Conservation (phyloP, 64 coral and sea anemone species). For the Acropora tenuis region DNA sequence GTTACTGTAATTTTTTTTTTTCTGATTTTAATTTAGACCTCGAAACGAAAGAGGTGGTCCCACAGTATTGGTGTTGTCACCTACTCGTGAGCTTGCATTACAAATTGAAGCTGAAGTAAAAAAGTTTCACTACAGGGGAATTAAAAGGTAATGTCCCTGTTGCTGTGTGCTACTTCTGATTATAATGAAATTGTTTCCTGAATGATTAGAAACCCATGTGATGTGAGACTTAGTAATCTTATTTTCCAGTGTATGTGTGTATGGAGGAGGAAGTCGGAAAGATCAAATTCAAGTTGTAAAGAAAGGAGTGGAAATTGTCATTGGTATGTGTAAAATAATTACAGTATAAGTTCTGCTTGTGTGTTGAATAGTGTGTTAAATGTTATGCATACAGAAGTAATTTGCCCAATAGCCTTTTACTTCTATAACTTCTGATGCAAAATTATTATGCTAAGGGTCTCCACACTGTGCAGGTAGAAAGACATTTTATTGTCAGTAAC, state of each 20-base stretch:
- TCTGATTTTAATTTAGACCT: conserved; percentile 56
- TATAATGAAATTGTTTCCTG: no score
- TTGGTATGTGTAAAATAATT: conserved; percentile 45
- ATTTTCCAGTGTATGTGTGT: conserved; percentile 88
- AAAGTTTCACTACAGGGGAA: conserved; percentile 97
- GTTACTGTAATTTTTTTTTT: no score
- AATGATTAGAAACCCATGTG: no score
- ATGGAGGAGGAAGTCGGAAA: conserved; percentile 91
- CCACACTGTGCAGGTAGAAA: no score
- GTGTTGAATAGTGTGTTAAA: no score
- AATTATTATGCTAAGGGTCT: no score
- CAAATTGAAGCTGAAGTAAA: conserved; percentile 97
- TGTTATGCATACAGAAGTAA: no score
- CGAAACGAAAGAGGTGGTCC: conserved; percentile 78
- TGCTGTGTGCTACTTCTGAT: no score
- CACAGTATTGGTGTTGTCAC: conserved; percentile 85
- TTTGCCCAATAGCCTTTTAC: no score
- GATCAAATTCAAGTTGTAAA: conserved; percentile 83
- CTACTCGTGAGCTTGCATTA: conserved; percentile 91
- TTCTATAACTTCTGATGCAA: no score
- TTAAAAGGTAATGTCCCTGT: conserved; percentile 68
- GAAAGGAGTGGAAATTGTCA: conserved; percentile 97
- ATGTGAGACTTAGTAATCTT: neutral
- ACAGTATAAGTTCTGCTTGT: neutral
- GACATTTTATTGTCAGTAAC: no score